phyloP scores from a whole-genome alignment of 2,113 vertebrate species.

The Pterocles orientalis region DNA sequence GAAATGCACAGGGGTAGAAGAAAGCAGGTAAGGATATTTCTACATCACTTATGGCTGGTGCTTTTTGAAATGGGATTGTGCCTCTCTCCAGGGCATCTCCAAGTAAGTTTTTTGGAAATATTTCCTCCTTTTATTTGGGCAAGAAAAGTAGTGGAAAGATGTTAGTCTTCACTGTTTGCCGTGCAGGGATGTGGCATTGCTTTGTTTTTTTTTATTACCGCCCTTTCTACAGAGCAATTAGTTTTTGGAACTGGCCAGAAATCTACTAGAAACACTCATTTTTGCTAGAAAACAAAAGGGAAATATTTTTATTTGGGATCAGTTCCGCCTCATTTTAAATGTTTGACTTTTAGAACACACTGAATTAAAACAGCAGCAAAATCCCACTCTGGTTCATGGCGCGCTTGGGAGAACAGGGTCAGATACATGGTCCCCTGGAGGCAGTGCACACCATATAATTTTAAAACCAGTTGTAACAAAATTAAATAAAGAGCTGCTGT shows the following conservation, averaged over 20 bases:
- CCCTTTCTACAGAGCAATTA: not conserved
- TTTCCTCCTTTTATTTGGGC: not conserved
- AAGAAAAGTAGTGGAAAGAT: not conserved
- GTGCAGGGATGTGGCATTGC: not conserved
- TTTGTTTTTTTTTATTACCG: not conserved
- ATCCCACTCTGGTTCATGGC: not conserved
- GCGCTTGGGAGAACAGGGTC: not conserved
- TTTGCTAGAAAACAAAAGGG: not conserved
- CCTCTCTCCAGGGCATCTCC: not conserved
- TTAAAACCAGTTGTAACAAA: not conserved
- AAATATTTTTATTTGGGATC: not conserved
- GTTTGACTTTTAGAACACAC: not conserved
- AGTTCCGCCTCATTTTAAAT: not conserved
- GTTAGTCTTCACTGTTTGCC: not conserved
- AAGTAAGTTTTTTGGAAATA: not conserved
- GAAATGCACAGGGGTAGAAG: not conserved
- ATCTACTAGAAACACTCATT: not conserved
- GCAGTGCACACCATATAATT: not conserved
- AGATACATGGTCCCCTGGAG: not conserved
- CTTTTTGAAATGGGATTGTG: not conserved
- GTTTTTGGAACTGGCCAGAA: not conserved
- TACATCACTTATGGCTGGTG: not conserved
- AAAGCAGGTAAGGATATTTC: not conserved
- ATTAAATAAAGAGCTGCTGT: not conserved
- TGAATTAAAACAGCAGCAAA: not conserved